Conservation (phyloP, 1,140 invertebrate genomes). For the Danaus plexippus region DNA sequence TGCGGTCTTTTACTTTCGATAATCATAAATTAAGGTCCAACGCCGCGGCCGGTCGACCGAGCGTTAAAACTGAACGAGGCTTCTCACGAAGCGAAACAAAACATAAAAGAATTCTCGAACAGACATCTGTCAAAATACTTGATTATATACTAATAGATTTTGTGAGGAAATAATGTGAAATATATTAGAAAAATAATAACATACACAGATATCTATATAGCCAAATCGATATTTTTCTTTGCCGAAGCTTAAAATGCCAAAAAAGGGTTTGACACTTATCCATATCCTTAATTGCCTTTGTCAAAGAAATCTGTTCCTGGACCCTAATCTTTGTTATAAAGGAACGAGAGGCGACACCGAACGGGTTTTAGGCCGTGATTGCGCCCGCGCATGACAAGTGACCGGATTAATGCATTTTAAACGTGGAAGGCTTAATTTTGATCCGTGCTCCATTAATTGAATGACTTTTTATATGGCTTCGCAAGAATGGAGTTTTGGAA, state of each 20-base stretch:
- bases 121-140: too few species aligned
- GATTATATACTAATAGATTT: too few species aligned
- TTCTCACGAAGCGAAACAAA: slow-evolving; percentile 57
- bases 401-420: slow-evolving; percentile 70
- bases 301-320: slow-evolving; percentile 36
- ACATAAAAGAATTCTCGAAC: slow-evolving; percentile 28
- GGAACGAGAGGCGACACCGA: slow-evolving; percentile 40
- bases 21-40: slow-evolving; percentile 65
- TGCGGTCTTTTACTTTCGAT: slow-evolving; percentile 55
- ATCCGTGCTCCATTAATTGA: slow-evolving; percentile 63
- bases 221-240: neutral
- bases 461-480: slow-evolving; percentile 46
- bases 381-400: slow-evolving; percentile 61
- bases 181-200: too few species aligned
- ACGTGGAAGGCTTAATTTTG: slow-evolving; percentile 69
- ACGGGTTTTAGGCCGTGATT: slow-evolving; percentile 52
- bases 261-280: slow-evolving; percentile 10
- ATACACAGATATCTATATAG: too few species aligned
- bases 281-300: slow-evolving; percentile 45
- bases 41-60: slow-evolving; percentile 49
- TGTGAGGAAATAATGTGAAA: too few species aligned
- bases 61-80: slow-evolving; percentile 67
- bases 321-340: slow-evolving; percentile 56
- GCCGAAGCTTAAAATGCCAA: slow-evolving; percentile 5
- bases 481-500: slow-evolving; percentile 26